These are phyloP conservation scores for Morpho helenor DNA, from an alignment of 2,888 invertebrate genomes.

Conservation along the genomic window DNA sequence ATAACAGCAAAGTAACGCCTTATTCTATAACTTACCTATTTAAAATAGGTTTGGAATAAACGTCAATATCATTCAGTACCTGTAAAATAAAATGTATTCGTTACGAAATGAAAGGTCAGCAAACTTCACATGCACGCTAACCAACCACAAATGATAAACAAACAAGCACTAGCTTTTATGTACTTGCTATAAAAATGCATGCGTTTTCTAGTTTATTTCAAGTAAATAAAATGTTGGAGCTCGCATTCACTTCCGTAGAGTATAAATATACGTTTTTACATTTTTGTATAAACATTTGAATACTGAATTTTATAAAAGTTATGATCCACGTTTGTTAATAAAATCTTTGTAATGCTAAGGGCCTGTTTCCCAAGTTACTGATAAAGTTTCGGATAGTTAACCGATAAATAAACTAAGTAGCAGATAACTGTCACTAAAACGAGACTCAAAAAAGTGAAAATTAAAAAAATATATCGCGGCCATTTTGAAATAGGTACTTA, in stretches of 20 bases:
- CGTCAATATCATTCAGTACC: neutral
- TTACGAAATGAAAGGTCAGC: constrained; percentile 30
- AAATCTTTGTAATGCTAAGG: too few relatives aligned
- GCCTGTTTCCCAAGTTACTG: too few relatives aligned
- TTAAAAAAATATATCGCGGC: too few relatives aligned
- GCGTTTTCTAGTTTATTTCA: neutral
- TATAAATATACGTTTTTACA: too few relatives aligned
- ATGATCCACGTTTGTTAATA: too few relatives aligned
- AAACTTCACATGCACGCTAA: constrained; percentile 36
- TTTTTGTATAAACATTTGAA: too few relatives aligned
- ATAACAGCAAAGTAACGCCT: neutral
- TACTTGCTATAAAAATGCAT: constrained; percentile 10
- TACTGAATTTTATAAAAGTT: neutral
- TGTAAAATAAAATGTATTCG: constrained; percentile 5
- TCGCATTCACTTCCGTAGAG: too few relatives aligned
- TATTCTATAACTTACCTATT: neutral
- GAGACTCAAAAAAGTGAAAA: too few relatives aligned
- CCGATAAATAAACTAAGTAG: too few relatives aligned
- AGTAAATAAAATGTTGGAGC: constrained; percentile 4
- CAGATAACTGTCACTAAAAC: too few relatives aligned
- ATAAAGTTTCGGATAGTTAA: too few relatives aligned
- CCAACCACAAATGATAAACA: constrained; percentile 35
- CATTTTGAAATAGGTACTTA: too few relatives aligned
- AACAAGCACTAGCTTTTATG: constrained; percentile 27
- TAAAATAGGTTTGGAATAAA: neutral